These are phyloP conservation scores for Eupristina koningsbergeri DNA, from an alignment of 1,140 invertebrate species.

Conservation along the genomic window DNA sequence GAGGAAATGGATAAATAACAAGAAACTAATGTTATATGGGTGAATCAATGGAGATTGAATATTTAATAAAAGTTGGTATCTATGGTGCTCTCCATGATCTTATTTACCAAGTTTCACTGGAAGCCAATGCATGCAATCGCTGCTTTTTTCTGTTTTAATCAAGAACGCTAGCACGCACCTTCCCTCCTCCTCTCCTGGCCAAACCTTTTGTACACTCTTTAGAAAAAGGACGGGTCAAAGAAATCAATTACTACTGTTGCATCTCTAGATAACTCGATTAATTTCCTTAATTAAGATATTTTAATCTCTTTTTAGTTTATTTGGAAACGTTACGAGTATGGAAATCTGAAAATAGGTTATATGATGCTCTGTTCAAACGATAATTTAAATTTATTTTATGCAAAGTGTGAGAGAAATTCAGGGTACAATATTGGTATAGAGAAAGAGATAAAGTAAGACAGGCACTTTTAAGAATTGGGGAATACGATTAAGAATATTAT, in stretches of 20 bases:
- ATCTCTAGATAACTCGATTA: constrained; percentile 70
- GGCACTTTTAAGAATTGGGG: constrained; percentile 22
- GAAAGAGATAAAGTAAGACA: constrained; percentile 34
- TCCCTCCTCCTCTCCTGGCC: not conserved
- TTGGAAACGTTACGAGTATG: constrained; percentile 47
- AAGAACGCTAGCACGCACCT: not conserved
- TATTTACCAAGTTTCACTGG: constrained; percentile 46
- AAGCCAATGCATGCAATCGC: constrained; percentile 64
- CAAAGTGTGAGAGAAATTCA: not conserved
- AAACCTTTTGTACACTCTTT: too few relatives aligned
- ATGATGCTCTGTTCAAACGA: too few relatives aligned
- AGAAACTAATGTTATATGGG: not conserved
- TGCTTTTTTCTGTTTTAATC: constrained; percentile 62
- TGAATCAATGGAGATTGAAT: too few relatives aligned
- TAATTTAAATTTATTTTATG: not conserved
- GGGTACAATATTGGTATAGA: not conserved
- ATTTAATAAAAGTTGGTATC: too few relatives aligned
- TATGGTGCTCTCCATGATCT: too few relatives aligned
- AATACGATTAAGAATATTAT: constrained; percentile 42
- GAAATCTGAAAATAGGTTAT: not conserved
- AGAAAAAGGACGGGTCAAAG: constrained; percentile 13
- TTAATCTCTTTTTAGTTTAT: constrained; percentile 73
- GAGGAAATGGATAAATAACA: constrained; percentile 4
- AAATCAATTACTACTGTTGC: constrained; percentile 62
- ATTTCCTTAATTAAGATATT: constrained; percentile 73